Conservation (phyloP, 2,797 vertebrate genomes). For the Discoglossus pictus region DNA sequence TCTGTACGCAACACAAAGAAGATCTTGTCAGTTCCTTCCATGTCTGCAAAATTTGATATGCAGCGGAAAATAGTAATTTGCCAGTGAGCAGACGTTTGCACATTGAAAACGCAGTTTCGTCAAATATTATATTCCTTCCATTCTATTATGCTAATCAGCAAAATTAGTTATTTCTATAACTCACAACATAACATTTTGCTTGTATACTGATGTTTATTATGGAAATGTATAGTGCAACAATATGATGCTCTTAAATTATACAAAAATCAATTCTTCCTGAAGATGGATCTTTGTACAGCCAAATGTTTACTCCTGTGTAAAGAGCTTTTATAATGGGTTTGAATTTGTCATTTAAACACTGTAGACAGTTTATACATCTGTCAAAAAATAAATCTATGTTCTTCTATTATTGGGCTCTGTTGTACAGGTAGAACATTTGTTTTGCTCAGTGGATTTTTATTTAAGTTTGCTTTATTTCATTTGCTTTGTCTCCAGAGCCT, state of each 20-base stretch:
- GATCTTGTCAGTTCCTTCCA: too few species aligned
- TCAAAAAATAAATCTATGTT: constrained; percentile 32
- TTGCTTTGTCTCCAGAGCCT: constrained; percentile 49
- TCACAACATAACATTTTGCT: constrained; percentile 2
- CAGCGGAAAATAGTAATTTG: too few species aligned
- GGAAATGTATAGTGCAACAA: constrained; percentile 13
- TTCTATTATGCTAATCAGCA: constrained; percentile 5
- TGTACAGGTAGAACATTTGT: constrained; percentile 45
- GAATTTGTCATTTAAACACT: constrained; percentile 35
- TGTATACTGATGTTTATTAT: not conserved
- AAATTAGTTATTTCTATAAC: not conserved
- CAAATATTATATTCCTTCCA: too few species aligned
- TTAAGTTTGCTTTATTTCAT: constrained; percentile 51
- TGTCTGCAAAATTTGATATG: too few species aligned
- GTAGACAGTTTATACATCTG: constrained; percentile 31
- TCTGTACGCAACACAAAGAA: too few species aligned
- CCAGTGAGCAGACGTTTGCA: too few species aligned
- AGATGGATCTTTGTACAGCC: constrained; percentile 17
- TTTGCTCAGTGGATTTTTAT: constrained; percentile 45
- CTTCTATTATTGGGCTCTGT: constrained; percentile 27
- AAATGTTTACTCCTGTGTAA: constrained; percentile 14
- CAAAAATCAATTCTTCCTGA: constrained; percentile 24
- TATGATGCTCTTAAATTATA: constrained; percentile 15
- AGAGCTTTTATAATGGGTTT: constrained; percentile 20
- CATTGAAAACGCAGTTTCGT: too few species aligned